phyloP scores from a whole-genome alignment of 2,113 vertebrate genomes.

The Pogona vitticeps region DNA sequence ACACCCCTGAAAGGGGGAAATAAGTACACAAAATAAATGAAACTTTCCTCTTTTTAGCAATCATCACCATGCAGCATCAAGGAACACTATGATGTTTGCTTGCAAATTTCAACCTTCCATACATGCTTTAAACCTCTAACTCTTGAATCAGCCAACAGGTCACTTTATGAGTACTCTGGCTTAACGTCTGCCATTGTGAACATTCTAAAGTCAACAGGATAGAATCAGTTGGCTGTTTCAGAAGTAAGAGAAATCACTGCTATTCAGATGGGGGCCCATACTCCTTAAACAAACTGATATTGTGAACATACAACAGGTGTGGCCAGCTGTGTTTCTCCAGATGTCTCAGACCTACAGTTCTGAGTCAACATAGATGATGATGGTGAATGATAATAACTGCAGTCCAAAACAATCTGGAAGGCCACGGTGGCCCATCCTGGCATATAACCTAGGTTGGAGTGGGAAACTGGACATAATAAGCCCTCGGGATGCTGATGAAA shows the following conservation, averaged over 20 bases:
- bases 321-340: background rate
- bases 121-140: background rate
- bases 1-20: constrained; percentile 1
- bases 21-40: constrained; percentile 8
- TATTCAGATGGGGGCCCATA: background rate
- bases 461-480: too few relatives aligned
- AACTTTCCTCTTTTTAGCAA: background rate
- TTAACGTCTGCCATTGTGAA: constrained; percentile 34
- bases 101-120: background rate
- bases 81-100: background rate
- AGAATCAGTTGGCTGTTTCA: constrained; percentile 26
- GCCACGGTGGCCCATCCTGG: too few relatives aligned
- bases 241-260: constrained; percentile 21
- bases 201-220: constrained; percentile 25
- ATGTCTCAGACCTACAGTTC: too few relatives aligned
- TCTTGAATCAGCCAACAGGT: background rate
- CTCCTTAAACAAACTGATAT: background rate
- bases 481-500: background rate
- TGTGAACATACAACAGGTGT: too few relatives aligned
- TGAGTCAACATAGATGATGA: too few relatives aligned
- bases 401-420: too few relatives aligned
- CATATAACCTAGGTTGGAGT: too few relatives aligned
- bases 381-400: too few relatives aligned
- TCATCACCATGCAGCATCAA: constrained; percentile 27
- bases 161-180: background rate